Evolutionary conservation across 2,888 invertebrate genomes (phyloP).

Genomic region (Siphonodentalium dalli): DNA sequence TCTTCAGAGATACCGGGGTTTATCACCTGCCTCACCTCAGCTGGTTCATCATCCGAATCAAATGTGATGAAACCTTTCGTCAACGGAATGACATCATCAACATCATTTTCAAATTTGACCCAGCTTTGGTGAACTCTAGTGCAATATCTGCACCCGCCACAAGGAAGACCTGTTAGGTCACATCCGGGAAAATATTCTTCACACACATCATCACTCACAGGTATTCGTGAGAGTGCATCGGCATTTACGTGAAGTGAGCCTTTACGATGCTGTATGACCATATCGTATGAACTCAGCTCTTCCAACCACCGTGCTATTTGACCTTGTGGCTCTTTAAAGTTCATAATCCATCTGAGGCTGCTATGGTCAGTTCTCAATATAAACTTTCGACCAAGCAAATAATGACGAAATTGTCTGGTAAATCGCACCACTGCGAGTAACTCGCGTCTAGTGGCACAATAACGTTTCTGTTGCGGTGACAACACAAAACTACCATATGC

Average conservation of each 20-base stretch:
- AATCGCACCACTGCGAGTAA: constrained; percentile 5
- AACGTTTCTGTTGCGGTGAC: background rate
- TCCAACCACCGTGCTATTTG: constrained; percentile 9
- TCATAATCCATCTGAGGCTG: background rate
- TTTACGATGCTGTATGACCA: background rate
- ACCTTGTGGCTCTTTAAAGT: constrained; percentile 5
- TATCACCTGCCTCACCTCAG: too few species aligned
- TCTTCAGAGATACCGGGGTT: too few species aligned
- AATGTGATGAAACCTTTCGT: too few species aligned
- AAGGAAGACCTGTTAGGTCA: too few species aligned
- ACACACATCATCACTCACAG: too few species aligned
- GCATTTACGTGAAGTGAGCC: constrained; percentile 4
- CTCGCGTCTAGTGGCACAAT: background rate
- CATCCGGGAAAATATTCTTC: too few species aligned
- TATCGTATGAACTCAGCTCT: background rate
- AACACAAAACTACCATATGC: constrained; percentile 5
- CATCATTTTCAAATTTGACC: too few species aligned
- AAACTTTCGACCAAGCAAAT: constrained; percentile 5
- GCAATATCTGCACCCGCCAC: too few species aligned
- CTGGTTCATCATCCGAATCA: too few species aligned
- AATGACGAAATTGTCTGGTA: background rate
- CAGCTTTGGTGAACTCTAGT: too few species aligned
- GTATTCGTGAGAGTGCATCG: constrained; percentile 8
- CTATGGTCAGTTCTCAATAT: constrained; percentile 8
- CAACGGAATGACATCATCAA: too few species aligned